Evolutionary conservation across 2,797 vertebrate genomes (phyloP), one percentile per base, ranked within the genome.

Genomic region (Triplophysa yarkandensis): DNA sequence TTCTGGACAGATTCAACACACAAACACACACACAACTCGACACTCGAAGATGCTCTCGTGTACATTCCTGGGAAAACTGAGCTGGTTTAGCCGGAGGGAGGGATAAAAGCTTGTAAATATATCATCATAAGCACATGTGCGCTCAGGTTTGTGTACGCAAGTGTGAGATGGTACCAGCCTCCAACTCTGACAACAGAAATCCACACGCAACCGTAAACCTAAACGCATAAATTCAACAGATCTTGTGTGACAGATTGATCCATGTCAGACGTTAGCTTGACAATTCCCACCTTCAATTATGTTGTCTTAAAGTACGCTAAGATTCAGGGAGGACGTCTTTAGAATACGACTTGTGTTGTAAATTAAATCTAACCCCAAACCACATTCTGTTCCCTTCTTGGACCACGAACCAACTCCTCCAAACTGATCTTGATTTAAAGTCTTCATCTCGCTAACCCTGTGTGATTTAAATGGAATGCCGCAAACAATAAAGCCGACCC

Each of bases 291-390:
- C 39, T 64, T 62, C 44, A 74, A 61, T 61, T 65, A 44, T 1
- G 25, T 48, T 19, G 39, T 39, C 68, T 8, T 30, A 6, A 28
- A 30, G 14, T 23, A 44, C 1, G 1, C 27, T 0, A 61, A 43
- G 55, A 7, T 46, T 70, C 8, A 34, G 0, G 16, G 21, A 71
- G 55, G 28, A 70, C 2, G 14, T 34, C 68, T 34, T 32, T 2
- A 60, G 68, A 70, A 60, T 25, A 71, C 3, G 10, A 19, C 8
- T 62, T 23, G 44, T 4, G 32, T 65, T 34, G 60, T 36, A 63
- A 39, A 62, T 76, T 41, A 25, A 52, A 67, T 62, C 44, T 34
- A 57, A 62, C 55, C 41, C 44, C 66, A 63, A 76, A 69, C 74
- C 46, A 1, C 32, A 21, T 21, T 55, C 14, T 4, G 13, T 34